Base-by-base conservation (phyloP, 2,113 vertebrate species). In the Neogobius melanostomus region DNA sequence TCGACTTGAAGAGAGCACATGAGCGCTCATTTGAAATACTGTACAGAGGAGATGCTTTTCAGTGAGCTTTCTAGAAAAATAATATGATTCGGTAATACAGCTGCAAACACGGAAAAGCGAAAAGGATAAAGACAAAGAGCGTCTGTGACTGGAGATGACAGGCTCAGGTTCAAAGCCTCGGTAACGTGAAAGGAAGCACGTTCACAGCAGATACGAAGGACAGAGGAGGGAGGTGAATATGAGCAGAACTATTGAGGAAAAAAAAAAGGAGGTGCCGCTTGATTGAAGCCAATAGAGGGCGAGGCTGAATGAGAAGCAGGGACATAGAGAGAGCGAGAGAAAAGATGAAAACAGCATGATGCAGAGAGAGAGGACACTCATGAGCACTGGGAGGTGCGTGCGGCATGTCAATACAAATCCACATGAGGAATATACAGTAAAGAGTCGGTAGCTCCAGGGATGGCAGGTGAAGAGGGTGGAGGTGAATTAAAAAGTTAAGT, bases 331-430 rank as follows among this genome's bases (percentile, higher is more conserved):
- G 53, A 28, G 28, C 28, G 28, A 28, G 28, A 36, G 28, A 36
- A 36, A 36, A 36, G 28, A 36, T 36, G 28, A 36, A 36, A 36
- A 36, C 28, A 36, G 28, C 28, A 2, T 36, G 28, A 28, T 36
- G 9, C 53, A 60, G 43, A 67, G 54, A 71, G 43, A 73, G 73
- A 46, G 76, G 50, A 50, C 79, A 67, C 77, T 56, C 14, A 75
- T 74, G 79, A 81, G 71, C 50, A 45, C 64, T 72, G 54, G 51
- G 68, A 74, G 81, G 80, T 83, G 76, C 85, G 81, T 74, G 81
- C 72, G 79, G 85, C 81, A 85, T 88, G 82, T 78, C 81, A 83
- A 86, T 81, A 81, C 74, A 80, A 79, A 42, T 61, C 59, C 59
- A 16, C 56, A 42, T 2, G 56, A 59, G 56, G 14, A 14, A 59